phyloP scores from a whole-genome alignment of 1,140 invertebrate genomes.

The Ylistrum balloti region DNA sequence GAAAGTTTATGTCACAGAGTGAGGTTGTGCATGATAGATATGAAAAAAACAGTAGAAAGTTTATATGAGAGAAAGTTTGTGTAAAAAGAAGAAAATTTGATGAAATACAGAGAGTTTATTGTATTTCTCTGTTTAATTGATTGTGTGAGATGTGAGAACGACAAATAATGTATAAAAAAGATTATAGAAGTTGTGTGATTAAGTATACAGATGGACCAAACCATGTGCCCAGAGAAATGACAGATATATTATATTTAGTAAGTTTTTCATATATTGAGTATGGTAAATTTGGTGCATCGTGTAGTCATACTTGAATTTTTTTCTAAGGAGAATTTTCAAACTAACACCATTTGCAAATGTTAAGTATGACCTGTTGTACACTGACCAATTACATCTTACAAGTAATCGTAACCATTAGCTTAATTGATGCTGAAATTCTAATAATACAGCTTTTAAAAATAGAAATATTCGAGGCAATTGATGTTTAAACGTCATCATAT shows the following conservation, averaged over 20 bases:
- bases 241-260: neutral
- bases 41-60: neutral
- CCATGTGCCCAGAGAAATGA: neutral
- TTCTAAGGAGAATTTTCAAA: too few species aligned
- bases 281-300: conserved; percentile 16
- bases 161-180: neutral
- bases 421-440: too few species aligned
- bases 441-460: too few species aligned
- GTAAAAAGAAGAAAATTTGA: too few species aligned
- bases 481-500: too few species aligned
- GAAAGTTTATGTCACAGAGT: neutral
- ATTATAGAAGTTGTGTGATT: neutral
- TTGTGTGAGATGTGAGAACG: neutral
- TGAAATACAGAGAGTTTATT: too few species aligned
- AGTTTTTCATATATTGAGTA: neutral
- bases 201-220: conserved; percentile 27
- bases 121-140: too few species aligned
- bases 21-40: neutral
- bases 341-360: neutral
- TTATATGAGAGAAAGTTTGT: neutral
- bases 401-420: too few species aligned
- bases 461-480: too few species aligned
- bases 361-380: neutral
- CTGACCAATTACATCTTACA: neutral
- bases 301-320: neutral